A percentile compares a stretch with the other conserved stretches of the same genome.
Evolutionary conservation across 2,113 vertebrate species (phyloP).

Genomic region (Gymnorhina tibicen): DNA sequence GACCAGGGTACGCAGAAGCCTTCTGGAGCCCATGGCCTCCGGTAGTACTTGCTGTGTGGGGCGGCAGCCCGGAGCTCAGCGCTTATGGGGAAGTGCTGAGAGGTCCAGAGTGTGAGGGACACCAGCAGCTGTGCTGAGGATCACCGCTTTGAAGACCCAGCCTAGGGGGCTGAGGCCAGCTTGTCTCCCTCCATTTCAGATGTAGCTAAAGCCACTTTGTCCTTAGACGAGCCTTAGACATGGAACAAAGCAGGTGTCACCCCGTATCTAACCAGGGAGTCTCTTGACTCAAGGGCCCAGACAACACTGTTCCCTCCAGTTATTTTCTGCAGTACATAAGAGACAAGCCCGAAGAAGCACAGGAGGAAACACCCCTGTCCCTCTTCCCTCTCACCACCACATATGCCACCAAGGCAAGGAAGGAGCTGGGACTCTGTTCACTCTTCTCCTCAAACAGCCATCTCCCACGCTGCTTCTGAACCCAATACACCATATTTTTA

Average conservation of each 20-base stretch:
- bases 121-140: neutral
- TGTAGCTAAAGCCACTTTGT: neutral
- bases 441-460: neutral
- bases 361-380: neutral
- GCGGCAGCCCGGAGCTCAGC: fast-evolving
- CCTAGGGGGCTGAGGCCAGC: neutral
- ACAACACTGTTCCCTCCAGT: neutral
- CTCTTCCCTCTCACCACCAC: neutral
- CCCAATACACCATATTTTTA: neutral
- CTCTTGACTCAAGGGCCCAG: neutral
- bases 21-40: neutral
- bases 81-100: neutral
- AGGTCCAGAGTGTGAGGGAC: neutral
- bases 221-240: neutral
- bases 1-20: neutral
- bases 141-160: neutral
- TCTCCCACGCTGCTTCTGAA: neutral
- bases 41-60: neutral
- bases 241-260: neutral
- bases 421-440: neutral
- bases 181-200: neutral
- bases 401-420: neutral
- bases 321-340: neutral
- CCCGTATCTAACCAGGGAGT: neutral
- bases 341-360: neutral